phyloP scores from a whole-genome alignment of 2,888 invertebrate genomes.

The Drosophila differens region DNA sequence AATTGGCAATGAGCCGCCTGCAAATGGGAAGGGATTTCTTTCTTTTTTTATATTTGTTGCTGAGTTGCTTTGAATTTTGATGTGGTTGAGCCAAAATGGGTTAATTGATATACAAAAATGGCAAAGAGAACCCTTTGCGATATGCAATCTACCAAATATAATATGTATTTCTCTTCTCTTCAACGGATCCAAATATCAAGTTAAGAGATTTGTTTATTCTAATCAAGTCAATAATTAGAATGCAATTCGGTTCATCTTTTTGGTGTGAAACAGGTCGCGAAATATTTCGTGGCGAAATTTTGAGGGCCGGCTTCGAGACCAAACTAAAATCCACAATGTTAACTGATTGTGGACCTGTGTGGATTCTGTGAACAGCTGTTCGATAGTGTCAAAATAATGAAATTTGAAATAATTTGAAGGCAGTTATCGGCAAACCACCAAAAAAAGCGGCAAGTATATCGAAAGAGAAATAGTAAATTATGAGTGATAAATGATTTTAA shows the following conservation, averaged over 20 bases:
- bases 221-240: not conserved
- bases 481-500: too few species aligned
- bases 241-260: not conserved
- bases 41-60: constrained; percentile 15
- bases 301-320: too few species aligned
- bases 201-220: not conserved
- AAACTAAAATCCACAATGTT: too few species aligned
- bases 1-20: constrained; percentile 72
- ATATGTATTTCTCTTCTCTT: not conserved
- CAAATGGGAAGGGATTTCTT: constrained; percentile 39
- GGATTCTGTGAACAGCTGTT: too few species aligned
- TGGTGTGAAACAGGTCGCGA: too few species aligned
- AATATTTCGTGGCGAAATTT: too few species aligned
- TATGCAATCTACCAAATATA: not conserved
- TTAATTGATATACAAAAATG: constrained; percentile 59
- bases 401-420: too few species aligned
- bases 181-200: not conserved
- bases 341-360: too few species aligned
- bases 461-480: too few species aligned
- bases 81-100: constrained; percentile 43
- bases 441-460: too few species aligned
- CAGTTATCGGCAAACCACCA: too few species aligned
- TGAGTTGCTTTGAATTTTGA: constrained; percentile 56
- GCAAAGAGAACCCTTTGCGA: constrained; percentile 29
- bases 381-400: too few species aligned